A percentile compares a stretch with the other conserved stretches of the same genome.
These are phyloP conservation scores for Mythimna ferrago DNA, from an alignment of 2,888 invertebrate genomes.

Conservation along the genomic window DNA sequence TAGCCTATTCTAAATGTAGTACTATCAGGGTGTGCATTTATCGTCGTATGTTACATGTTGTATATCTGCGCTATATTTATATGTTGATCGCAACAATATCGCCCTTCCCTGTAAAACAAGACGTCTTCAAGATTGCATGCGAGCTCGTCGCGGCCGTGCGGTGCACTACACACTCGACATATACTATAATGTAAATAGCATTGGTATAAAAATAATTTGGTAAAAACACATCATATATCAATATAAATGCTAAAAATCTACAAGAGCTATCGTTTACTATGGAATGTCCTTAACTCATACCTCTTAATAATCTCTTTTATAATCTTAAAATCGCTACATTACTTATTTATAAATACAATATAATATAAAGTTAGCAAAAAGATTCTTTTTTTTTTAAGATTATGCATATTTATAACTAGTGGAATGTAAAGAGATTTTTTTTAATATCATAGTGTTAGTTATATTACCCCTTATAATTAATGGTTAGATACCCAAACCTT, in stretches of 20 bases:
- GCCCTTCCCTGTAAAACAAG: slow-evolving; percentile 30
- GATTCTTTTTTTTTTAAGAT: slow-evolving; percentile 72
- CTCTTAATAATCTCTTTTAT: slow-evolving; percentile 83
- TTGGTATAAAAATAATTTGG: slow-evolving; percentile 90
- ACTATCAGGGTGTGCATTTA: no score
- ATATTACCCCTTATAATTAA: slow-evolving; percentile 83
- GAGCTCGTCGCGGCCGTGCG: slow-evolving; percentile 47
- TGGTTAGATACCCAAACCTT: slow-evolving; percentile 89
- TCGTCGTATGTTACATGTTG: no score
- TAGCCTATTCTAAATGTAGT: no score
- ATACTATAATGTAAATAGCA: slow-evolving; percentile 84
- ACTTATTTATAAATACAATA: slow-evolving; percentile 64
- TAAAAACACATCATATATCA: slow-evolving; percentile 77
- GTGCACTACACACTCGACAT: slow-evolving; percentile 71
- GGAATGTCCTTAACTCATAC: slow-evolving; percentile 78
- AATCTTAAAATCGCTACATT: slow-evolving; percentile 58
- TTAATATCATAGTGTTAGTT: slow-evolving; percentile 82
- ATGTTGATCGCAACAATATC: not conserved
- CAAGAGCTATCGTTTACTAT: slow-evolving; percentile 83
- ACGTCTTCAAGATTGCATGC: slow-evolving; percentile 34
- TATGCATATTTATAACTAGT: slow-evolving; percentile 84
- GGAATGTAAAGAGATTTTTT: slow-evolving; percentile 82
- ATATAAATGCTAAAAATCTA: slow-evolving; percentile 83
- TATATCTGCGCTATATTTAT: no score
- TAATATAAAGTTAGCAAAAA: slow-evolving; percentile 62